A percentile compares a stretch with the other conserved stretches of the same genome.
Evolutionary conservation across 1,140 invertebrate species (phyloP).

Genomic region (Trachymyrmex cornetzi): DNA sequence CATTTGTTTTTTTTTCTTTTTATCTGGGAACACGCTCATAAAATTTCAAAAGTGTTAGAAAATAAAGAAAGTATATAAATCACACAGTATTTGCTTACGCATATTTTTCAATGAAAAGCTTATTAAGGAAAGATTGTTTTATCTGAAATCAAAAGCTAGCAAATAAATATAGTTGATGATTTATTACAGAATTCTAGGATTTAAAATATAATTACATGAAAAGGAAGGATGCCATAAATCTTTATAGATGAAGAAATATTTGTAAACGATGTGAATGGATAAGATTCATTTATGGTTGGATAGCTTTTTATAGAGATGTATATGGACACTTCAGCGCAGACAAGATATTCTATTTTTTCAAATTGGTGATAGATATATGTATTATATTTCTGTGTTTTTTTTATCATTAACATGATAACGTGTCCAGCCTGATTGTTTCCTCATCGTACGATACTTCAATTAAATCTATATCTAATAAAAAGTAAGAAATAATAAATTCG

Average conservation of each 20-base stretch:
- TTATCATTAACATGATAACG: conserved; percentile 38
- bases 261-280: neutral
- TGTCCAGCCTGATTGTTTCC: neutral
- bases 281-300: conserved; percentile 14
- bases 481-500: neutral
- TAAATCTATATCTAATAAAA: neutral
- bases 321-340: neutral
- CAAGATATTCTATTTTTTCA: neutral
- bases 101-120: neutral
- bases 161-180: conserved; percentile 17
- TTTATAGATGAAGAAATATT: neutral
- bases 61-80: neutral
- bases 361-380: neutral
- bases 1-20: too few species aligned
- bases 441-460: neutral
- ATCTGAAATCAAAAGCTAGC: conserved; percentile 1
- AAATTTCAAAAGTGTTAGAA: neutral
- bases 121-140: neutral
- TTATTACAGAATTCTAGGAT: neutral
- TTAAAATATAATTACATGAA: neutral
- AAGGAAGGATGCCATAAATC: neutral
- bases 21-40: too few species aligned
- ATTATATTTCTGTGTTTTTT: neutral
- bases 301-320: neutral
- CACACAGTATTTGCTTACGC: neutral